phyloP scores from a whole-genome alignment of 1,140 invertebrate genomes.

The Gerris buenoi region DNA sequence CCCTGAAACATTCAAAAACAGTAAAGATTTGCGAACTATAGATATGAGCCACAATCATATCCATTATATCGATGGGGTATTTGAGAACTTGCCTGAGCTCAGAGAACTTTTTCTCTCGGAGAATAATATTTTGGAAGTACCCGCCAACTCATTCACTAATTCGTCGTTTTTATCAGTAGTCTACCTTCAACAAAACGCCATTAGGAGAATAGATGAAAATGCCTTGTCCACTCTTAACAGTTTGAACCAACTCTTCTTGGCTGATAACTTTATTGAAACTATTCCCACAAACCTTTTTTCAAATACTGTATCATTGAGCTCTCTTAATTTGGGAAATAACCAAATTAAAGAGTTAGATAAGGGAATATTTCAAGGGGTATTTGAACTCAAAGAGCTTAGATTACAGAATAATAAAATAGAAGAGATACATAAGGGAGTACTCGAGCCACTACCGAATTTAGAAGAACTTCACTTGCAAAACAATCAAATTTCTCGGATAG shows the following conservation, averaged over 20 bases:
- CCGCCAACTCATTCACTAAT: conserved; percentile 62
- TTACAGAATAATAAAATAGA: conserved; percentile 70
- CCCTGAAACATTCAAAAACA: conserved; percentile 51
- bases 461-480: conserved; percentile 76
- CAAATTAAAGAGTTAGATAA: conserved; percentile 62
- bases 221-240: conserved; percentile 54
- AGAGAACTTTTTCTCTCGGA: conserved; percentile 70
- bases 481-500: conserved; percentile 64
- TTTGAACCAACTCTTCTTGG: conserved; percentile 66
- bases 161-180: conserved; percentile 60
- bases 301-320: conserved; percentile 54
- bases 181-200: conserved; percentile 75
- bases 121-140: conserved; percentile 76
- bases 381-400: conserved; percentile 59
- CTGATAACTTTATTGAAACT: conserved; percentile 66
- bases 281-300: conserved; percentile 58
- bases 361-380: conserved; percentile 58
- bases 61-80: conserved; percentile 65
- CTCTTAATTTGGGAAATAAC: conserved; percentile 81
- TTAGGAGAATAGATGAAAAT: conserved; percentile 53
- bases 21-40: conserved; percentile 58
- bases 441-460: conserved; percentile 59
- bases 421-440: conserved; percentile 57
- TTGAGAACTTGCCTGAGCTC: conserved; percentile 58
- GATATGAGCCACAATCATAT: conserved; percentile 80